Conservation (phyloP, 2,888 invertebrate genomes). For the Plutella xylostella region DNA sequence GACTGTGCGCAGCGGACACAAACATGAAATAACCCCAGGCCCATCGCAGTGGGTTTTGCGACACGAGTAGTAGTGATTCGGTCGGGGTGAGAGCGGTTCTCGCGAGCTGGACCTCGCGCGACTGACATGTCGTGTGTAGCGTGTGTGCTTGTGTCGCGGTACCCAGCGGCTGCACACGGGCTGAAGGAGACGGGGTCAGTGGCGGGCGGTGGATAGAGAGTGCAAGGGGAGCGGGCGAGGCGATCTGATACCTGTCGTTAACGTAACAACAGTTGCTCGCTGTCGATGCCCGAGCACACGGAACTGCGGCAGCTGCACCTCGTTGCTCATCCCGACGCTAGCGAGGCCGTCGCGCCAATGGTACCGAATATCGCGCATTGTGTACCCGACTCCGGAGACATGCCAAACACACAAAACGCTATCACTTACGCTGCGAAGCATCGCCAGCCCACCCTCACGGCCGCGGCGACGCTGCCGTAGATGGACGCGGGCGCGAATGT, state of each 20-base stretch:
- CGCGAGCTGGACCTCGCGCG: constrained; percentile 53
- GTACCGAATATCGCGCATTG: constrained; percentile 97
- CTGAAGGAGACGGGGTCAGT: constrained; percentile 63
- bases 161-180: constrained; percentile 56
- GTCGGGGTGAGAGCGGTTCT: constrained; percentile 54
- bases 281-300: constrained; percentile 96
- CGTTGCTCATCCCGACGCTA: constrained; percentile 95
- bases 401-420: constrained; percentile 71
- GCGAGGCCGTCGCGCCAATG: constrained; percentile 93
- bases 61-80: constrained; percentile 59
- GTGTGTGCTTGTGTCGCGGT: constrained; percentile 61
- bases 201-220: constrained; percentile 49
- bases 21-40: constrained; percentile 65
- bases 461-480: constrained; percentile 30
- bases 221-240: constrained; percentile 48
- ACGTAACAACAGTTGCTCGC: constrained; percentile 92
- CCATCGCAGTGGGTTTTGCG: constrained; percentile 68
- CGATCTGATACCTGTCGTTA: constrained; percentile 90
- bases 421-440: constrained; percentile 67
- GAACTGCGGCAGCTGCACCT: constrained; percentile 97
- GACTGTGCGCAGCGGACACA: constrained; percentile 76
- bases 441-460: constrained; percentile 35
- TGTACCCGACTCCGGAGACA: constrained; percentile 91
- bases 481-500: constrained; percentile 32
- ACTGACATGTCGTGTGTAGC: constrained; percentile 54